Evolutionary conservation across 2,113 vertebrate genomes (phyloP).

Genomic region (Suncus etruscus): DNA sequence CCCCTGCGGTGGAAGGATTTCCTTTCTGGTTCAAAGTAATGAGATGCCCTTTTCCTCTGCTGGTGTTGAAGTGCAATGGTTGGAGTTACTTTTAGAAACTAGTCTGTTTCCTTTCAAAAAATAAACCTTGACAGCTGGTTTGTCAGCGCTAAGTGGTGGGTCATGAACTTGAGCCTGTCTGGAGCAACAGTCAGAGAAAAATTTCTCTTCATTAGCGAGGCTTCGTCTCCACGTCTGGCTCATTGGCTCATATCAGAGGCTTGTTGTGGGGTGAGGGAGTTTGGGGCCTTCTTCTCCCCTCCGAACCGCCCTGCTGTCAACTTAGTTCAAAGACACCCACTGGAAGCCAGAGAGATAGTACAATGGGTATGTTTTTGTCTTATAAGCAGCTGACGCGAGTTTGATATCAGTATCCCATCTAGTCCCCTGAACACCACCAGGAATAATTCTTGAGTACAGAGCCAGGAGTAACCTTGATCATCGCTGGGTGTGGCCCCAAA

Average conservation of each 20-base stretch:
- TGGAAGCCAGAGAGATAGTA: background rate
- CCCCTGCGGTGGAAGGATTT: background rate
- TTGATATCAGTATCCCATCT: too few species aligned
- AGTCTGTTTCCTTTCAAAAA: conserved; percentile 20
- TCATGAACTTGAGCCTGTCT: background rate
- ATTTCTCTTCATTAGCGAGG: conserved; percentile 1
- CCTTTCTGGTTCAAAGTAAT: conserved; percentile 21
- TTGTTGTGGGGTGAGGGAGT: background rate
- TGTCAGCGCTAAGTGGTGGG: background rate
- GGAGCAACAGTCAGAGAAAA: background rate
- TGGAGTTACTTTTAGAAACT: conserved; percentile 22
- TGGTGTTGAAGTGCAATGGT: background rate
- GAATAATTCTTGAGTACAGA: too few species aligned
- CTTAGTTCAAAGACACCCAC: background rate
- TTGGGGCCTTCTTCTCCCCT: background rate
- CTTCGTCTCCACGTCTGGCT: accelerated
- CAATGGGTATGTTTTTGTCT: background rate
- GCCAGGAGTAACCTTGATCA: too few species aligned
- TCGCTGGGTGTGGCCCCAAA: too few species aligned
- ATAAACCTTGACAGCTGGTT: background rate
- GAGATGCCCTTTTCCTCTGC: conserved; percentile 17
- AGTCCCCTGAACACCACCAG: too few species aligned
- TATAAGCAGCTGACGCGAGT: too few species aligned
- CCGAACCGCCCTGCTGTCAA: background rate
- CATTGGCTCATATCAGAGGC: background rate